Evolutionary conservation across 1,140 invertebrate species (phyloP), one percentile per base, ranked within the genome.

Genomic region (Drosophila tropicalis): DNA sequence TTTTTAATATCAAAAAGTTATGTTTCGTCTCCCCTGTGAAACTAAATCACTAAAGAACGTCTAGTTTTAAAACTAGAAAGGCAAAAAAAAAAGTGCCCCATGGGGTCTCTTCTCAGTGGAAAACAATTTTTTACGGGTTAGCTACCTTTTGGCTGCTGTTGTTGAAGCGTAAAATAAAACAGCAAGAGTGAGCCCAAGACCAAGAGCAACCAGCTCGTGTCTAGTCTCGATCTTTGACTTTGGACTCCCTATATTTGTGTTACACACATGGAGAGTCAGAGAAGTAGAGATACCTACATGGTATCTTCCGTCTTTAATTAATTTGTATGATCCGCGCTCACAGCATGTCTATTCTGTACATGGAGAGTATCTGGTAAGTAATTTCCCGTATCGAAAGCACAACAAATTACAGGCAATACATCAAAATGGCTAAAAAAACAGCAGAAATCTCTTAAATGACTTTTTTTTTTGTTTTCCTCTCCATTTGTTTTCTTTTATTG

Each of bases 321-420:
- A 85, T 85, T 85, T 85, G 82, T 85, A 79, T 77, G 75, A 87
- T 86, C 79, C 19, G 44, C 63, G 65, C 68, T 64, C 83, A 72
- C 82, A 85, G 82, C 83, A 67, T 85, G 82, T 76, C 70, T 15
- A 51, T 51, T 51, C 9, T 19, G 41, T 47, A 17, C 15, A 17
- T 47, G 44, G 15, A 47, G 44, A 17, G 44, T 47, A 47, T 47
- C n/a, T 47, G 9, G 44, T 47, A 47, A 83, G 63, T 79, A 85
- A 79, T 87, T 79, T 87, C 83, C 82, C 82, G 83, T 82, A 85
- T 85, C 82, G 79, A 82, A 68, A 79, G 82, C 70, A 68, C 70
- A 82, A 85, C 83, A 85, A 85, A 85, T 85, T 82, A 83, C 83
- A 41, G 79, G 70, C 64, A 65, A 87, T 85, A 82, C 79, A 85